Conservation (phyloP, 2,888 invertebrate species). For the Scaptomyza cyrtandrae region DNA sequence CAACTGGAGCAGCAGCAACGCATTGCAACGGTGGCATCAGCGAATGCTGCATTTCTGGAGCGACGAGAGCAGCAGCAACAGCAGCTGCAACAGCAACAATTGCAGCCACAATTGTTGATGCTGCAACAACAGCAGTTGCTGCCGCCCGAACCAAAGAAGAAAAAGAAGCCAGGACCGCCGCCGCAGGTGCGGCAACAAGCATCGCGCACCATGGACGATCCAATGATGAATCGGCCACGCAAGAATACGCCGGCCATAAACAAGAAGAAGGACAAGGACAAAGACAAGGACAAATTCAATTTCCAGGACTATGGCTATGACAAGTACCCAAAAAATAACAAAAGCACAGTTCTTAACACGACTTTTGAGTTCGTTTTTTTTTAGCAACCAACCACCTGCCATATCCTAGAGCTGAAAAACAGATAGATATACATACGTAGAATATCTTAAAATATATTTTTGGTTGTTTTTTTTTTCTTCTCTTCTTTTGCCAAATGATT, state of each 20-base stretch:
- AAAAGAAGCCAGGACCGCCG: slow-evolving; percentile 82
- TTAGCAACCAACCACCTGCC: slow-evolving; percentile 22
- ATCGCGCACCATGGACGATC: slow-evolving; percentile 82
- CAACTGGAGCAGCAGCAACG: slow-evolving; percentile 80
- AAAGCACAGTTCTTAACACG: slow-evolving; percentile 9
- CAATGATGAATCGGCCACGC: slow-evolving; percentile 83
- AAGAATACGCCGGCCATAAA: slow-evolving; percentile 61
- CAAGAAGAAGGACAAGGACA: slow-evolving; percentile 71
- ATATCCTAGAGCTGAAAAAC: slow-evolving; percentile 24
- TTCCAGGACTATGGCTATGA: slow-evolving; percentile 72
- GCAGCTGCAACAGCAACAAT: slow-evolving; percentile 50
- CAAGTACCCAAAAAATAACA: slow-evolving; percentile 68
- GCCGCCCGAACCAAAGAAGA: slow-evolving; percentile 73
- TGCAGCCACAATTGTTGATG: slow-evolving; percentile 57
- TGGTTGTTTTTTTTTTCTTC: background rate
- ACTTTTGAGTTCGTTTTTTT: background rate
- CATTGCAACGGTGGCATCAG: slow-evolving; percentile 75
- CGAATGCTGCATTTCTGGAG: slow-evolving; percentile 77
- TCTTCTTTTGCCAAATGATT: background rate
- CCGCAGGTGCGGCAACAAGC: slow-evolving; percentile 73
- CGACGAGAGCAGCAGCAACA: slow-evolving; percentile 66
- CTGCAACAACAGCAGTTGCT: slow-evolving; percentile 60
- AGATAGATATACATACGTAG: background rate
- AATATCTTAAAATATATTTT: background rate
- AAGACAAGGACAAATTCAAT: slow-evolving; percentile 48